Evolutionary conservation across 2,797 vertebrate species (phyloP).

Genomic region (Otus scops): DNA sequence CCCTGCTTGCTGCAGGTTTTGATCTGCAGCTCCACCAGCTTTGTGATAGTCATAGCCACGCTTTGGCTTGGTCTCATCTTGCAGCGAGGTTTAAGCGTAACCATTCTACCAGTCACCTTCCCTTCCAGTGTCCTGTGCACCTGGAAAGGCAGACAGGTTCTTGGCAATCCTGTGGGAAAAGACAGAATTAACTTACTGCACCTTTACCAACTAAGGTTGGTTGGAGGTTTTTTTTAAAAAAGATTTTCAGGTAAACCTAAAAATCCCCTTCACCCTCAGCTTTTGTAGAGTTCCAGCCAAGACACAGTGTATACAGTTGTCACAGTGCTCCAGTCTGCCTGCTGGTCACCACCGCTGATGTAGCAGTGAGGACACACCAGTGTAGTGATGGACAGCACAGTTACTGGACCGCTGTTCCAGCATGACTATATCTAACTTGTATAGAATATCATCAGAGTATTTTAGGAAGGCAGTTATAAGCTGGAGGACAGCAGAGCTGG

Average conservation of each 20-base stretch:
- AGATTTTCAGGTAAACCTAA: not conserved
- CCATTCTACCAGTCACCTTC: not conserved
- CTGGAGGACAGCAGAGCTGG: not conserved
- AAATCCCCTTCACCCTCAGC: not conserved
- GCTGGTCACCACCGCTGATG: not conserved
- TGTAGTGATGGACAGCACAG: not conserved
- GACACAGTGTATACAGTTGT: not conserved
- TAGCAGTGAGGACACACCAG: not conserved
- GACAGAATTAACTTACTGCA: not conserved
- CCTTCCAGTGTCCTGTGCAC: accelerated
- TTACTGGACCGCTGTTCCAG: not conserved
- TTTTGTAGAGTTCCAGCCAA: not conserved
- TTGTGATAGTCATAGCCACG: not conserved
- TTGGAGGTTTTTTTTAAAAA: not conserved
- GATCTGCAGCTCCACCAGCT: not conserved
- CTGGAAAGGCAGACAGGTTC: not conserved
- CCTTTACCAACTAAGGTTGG: not conserved
- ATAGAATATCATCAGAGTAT: not conserved
- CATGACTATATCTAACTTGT: not conserved
- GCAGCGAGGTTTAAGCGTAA: not conserved
- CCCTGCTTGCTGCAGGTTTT: not conserved
- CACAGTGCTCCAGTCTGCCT: not conserved
- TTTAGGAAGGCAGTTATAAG: not conserved
- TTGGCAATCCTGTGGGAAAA: not conserved
- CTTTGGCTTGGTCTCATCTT: not conserved